Evolutionary conservation across 2,888 invertebrate genomes (phyloP).

Genomic region (Mylabris sibirica): DNA sequence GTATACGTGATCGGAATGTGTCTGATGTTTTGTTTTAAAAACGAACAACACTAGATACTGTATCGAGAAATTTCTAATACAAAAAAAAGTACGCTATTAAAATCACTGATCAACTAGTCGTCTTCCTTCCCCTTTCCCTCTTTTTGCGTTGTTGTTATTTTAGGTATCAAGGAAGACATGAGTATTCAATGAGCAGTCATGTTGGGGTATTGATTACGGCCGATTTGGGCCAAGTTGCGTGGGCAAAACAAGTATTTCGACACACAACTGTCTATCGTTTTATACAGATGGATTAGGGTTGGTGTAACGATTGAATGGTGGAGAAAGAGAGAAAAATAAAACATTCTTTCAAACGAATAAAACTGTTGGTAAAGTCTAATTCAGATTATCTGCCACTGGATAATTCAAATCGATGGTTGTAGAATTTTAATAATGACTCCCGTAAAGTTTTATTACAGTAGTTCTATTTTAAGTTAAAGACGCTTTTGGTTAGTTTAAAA

Average conservation of each 20-base stretch:
- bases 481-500: neutral
- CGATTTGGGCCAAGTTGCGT: slow-evolving; percentile 48
- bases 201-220: slow-evolving; percentile 54
- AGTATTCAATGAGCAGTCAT: slow-evolving; percentile 58
- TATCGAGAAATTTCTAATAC: neutral
- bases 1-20: slow-evolving; percentile 61
- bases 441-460: neutral
- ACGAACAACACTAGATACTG: slow-evolving; percentile 28
- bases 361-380: slow-evolving; percentile 5
- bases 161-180: slow-evolving; percentile 42
- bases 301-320: neutral
- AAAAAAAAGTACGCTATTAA: neutral
- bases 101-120: neutral
- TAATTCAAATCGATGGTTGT: slow-evolving; percentile 13
- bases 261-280: slow-evolving; percentile 24
- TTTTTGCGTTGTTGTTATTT: too few relatives aligned
- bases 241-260: slow-evolving; percentile 48
- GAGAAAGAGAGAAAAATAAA: neutral
- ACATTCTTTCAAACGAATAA: slow-evolving; percentile 7
- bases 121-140: neutral
- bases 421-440: neutral
- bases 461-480: neutral
- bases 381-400: slow-evolving; percentile 13
- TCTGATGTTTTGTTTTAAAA: slow-evolving; percentile 58
- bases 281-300: slow-evolving; percentile 7